These are phyloP conservation scores for Gymnoscopelus microlampas DNA, from an alignment of 2,797 vertebrate species.

Conservation along the genomic window DNA sequence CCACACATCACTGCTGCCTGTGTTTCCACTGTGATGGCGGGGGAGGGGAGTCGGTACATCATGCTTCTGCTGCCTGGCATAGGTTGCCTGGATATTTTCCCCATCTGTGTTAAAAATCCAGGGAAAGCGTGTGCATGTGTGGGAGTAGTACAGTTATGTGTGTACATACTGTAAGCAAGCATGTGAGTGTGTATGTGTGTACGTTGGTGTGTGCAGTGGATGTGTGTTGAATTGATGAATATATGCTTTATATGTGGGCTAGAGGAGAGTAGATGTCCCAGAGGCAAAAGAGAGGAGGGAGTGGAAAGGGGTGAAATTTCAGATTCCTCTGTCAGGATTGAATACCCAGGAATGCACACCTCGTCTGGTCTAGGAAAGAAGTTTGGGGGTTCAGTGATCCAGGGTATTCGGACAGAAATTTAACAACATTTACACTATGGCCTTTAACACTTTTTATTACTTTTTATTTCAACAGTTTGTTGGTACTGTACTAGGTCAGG, in stretches of 20 bases:
- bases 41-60: too few species aligned
- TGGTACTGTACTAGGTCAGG: neutral
- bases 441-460: too few species aligned
- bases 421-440: neutral
- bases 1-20: too few species aligned
- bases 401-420: slow-evolving; percentile 41
- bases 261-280: slow-evolving; percentile 28
- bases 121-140: slow-evolving; percentile 3
- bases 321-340: slow-evolving; percentile 72
- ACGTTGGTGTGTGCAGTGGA: slow-evolving; percentile 1
- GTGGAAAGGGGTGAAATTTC: slow-evolving; percentile 65
- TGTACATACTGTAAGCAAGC: neutral
- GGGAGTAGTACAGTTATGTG: neutral
- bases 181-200: slow-evolving; percentile 41
- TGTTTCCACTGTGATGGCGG: too few species aligned
- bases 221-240: slow-evolving; percentile 15
- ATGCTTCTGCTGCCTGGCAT: too few species aligned
- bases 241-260: slow-evolving; percentile 10
- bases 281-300: slow-evolving; percentile 25
- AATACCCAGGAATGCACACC: slow-evolving; percentile 73
- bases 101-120: too few species aligned
- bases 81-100: too few species aligned
- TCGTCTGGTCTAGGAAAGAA: slow-evolving; percentile 58
- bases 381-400: slow-evolving; percentile 52
- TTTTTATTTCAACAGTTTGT: neutral